Base-by-base conservation (phyloP, 2,888 invertebrate genomes). In the Noctua comes region DNA sequence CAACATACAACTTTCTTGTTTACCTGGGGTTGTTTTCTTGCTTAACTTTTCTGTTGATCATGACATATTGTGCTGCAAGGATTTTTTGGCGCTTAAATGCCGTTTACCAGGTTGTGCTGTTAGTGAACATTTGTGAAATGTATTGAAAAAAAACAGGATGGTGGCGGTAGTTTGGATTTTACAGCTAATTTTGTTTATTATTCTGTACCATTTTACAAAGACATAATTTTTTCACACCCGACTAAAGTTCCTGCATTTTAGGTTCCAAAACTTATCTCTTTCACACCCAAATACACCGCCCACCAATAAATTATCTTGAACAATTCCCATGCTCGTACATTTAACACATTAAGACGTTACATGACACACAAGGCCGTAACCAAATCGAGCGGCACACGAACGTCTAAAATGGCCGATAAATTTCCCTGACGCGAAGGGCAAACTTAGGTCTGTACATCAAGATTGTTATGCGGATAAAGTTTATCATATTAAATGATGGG, bases 371-470 rank as follows among this genome's bases (percentile, higher is more conserved):
- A 81, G 79, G 68, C 54, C 62, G 80, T 79, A 79, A 77, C 73
- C 68, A 86, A 88, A 88, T 86, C 79, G 88, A 66, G 75, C 85
- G 79, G 59, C 75, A 73, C 79, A 77, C 78, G 66, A 71, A 51
- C 75, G 73, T 77, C 77, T 77, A 78, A 65, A 83, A 75, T 57
- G n/a, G 27, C 64, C 81, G 72, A 88, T 88, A 88, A 88, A 88
- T 86, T 78, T 72, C 65, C 46, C 43, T 48, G 75, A 59, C 73
- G 65, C 65, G 48, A 70, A 79, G 73, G 79, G 74, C 13, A 43
- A 83, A 85, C 79, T 83, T 83, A 75, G 78, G 81, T 54, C 65
- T 71, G 73, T 86, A 78, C 64, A 76, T 86, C 80, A 88, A 18
- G 75, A 77, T 86, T 68, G 68, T 71, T 64, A 1, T 10, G 27